Evolutionary conservation across 2,888 invertebrate genomes (phyloP).

Genomic region (Pterostichus niger): DNA sequence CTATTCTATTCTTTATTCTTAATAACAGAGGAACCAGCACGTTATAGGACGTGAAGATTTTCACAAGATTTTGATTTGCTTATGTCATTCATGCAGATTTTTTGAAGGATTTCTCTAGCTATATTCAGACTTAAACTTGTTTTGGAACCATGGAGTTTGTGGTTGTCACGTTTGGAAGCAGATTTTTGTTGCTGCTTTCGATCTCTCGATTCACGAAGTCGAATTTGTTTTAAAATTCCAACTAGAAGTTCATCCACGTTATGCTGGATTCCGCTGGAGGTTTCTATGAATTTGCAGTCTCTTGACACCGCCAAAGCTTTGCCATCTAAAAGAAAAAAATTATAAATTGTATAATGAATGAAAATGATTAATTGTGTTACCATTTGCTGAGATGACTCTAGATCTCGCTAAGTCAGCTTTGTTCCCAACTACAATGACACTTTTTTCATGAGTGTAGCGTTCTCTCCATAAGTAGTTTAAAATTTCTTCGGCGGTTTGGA

Average conservation of each 20-base stretch:
- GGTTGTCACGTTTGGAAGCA: slow-evolving; percentile 72
- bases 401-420: slow-evolving; percentile 95
- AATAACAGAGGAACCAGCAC: slow-evolving; percentile 15
- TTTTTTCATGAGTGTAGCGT: slow-evolving; percentile 89
- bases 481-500: slow-evolving; percentile 90
- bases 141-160: slow-evolving; percentile 87
- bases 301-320: slow-evolving; percentile 92
- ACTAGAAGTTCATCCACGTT: slow-evolving; percentile 97
- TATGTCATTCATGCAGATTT: slow-evolving; percentile 91
- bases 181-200: slow-evolving; percentile 81
- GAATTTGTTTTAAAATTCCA: slow-evolving; percentile 94
- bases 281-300: slow-evolving; percentile 97
- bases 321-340: slow-evolving; percentile 84
- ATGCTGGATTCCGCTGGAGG: slow-evolving; percentile 96
- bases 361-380: slow-evolving; percentile 77
- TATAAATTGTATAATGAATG: neutral
- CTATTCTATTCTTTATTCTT: slow-evolving; percentile 42
- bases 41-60: slow-evolving; percentile 89
- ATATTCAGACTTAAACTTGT: slow-evolving; percentile 90
- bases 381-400: slow-evolving; percentile 89
- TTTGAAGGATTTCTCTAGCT: slow-evolving; percentile 89
- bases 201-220: slow-evolving; percentile 86
- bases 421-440: slow-evolving; percentile 95
- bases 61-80: slow-evolving; percentile 93
- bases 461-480: slow-evolving; percentile 92